Evolutionary conservation across 2,888 invertebrate species (phyloP).

Genomic region (Diarsia mendica): DNA sequence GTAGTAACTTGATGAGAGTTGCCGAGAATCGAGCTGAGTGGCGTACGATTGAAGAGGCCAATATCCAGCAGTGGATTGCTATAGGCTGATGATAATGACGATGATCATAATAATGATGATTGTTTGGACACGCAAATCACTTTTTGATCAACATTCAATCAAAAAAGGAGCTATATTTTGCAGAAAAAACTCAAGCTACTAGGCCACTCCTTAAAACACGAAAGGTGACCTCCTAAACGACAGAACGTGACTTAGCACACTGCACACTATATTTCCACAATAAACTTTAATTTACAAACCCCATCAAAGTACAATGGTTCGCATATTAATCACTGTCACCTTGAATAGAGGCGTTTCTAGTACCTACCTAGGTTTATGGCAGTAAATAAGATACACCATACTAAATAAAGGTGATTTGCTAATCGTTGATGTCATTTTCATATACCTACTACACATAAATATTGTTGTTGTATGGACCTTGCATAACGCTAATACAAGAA

Average conservation of each 20-base stretch:
- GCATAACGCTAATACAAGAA: slow-evolving; percentile 10
- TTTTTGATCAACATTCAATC: neutral
- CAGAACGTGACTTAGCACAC: slow-evolving; percentile 33
- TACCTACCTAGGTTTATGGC: neutral
- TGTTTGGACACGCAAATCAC: neutral
- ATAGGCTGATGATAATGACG: too few relatives aligned
- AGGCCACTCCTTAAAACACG: slow-evolving; percentile 2
- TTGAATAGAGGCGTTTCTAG: slow-evolving; percentile 30
- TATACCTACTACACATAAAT: neutral
- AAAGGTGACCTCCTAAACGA: slow-evolving; percentile 27
- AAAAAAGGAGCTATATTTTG: neutral
- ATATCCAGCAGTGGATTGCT: too few relatives aligned
- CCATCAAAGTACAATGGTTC: slow-evolving; percentile 53
- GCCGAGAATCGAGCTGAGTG: too few relatives aligned
- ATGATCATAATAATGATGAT: too few relatives aligned
- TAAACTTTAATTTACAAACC: slow-evolving; percentile 35
- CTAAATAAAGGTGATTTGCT: slow-evolving; percentile 20
- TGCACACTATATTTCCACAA: slow-evolving; percentile 17
- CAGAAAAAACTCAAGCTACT: neutral
- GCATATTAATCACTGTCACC: slow-evolving; percentile 55
- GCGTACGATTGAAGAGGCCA: too few relatives aligned
- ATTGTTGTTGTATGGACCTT: slow-evolving; percentile 6
- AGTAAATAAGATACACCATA: neutral
- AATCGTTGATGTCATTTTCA: slow-evolving; percentile 48
- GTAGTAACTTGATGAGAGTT: too few relatives aligned